Evolutionary conservation across 2,888 invertebrate genomes (phyloP).

Genomic region (Anoncus sp.): DNA sequence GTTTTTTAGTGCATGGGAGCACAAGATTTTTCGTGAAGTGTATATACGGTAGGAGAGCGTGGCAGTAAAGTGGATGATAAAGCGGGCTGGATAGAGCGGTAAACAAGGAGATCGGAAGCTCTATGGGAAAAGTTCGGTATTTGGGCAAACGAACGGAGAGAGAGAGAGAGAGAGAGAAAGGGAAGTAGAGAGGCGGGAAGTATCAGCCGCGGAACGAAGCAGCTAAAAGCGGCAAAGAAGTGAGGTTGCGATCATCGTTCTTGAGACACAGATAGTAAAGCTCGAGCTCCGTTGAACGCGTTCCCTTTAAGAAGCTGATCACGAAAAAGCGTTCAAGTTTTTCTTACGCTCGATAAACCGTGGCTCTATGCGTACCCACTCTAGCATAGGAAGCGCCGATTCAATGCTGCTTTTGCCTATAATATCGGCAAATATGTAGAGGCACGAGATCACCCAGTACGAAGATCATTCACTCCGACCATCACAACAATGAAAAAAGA

Average conservation of each 20-base stretch:
- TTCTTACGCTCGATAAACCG: constrained; percentile 60
- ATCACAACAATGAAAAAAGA: constrained; percentile 21
- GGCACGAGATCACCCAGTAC: constrained; percentile 11
- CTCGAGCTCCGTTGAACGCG: constrained; percentile 60
- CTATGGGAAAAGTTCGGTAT: constrained; percentile 52
- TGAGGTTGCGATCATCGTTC: constrained; percentile 53
- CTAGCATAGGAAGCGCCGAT: constrained; percentile 8
- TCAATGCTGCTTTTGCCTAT: constrained; percentile 35
- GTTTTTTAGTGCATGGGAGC: constrained; percentile 41
- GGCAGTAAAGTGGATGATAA: constrained; percentile 53
- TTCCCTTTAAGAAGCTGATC: constrained; percentile 54
- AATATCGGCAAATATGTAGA: constrained; percentile 48
- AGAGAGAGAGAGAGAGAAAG: constrained; percentile 7
- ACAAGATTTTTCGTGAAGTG: constrained; percentile 41
- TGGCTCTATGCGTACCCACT: constrained; percentile 4
- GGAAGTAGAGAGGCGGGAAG: constrained; percentile 20
- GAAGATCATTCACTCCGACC: constrained; percentile 24
- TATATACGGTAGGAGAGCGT: constrained; percentile 32
- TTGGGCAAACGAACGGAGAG: constrained; percentile 43
- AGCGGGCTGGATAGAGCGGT: constrained; percentile 57
- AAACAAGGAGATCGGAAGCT: constrained; percentile 62
- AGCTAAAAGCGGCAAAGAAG: constrained; percentile 49
- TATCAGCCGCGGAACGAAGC: constrained; percentile 8
- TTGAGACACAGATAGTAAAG: constrained; percentile 37
- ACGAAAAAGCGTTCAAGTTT: constrained; percentile 55